Evolutionary conservation across 2,888 invertebrate species (phyloP), one percentile per base, ranked within the genome.

Genomic region (Aporophyla lueneburgensis): DNA sequence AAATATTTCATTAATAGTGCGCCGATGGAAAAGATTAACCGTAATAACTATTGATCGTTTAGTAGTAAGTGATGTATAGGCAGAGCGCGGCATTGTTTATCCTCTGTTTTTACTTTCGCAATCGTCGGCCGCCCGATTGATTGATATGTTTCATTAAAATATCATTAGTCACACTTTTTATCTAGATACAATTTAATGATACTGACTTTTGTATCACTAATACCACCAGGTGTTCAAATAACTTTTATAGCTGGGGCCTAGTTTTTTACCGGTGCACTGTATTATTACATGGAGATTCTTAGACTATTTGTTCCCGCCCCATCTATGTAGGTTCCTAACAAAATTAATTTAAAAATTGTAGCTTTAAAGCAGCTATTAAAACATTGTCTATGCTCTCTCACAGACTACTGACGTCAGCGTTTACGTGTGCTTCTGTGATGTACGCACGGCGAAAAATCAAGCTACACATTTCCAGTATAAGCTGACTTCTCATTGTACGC

Each of bases 61-160:
- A 80, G 78, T 56, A 70, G 77, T 70, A 74, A 76, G 75, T 63
- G 56, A 56, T 68, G 63, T 76, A 61, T 27, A 59, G 49, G 62
- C 49, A 58, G 71, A 58, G 71, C 46, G 74, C 85, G 80, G 74
- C 83, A 83, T 85, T 87, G 81, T 87, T 86, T 85, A 78, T 75
- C 79, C 75, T 74, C 81, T 83, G 74, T 86, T 83, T 82, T 80
- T 78, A 78, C 81, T 84, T 74, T 83, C 80, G 78, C 81, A 81
- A 84, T 75, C 58, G 53, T 59, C 65, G 49, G 53, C 71, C 67
- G 75, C 46, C 33, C 76, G 76, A 77, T 81, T 88, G 86, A 88
- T 88, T 88, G 84, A 87, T 88, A 80, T 66, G 78, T 87, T 88
- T 85, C 83, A 82, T 88, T 88, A 87, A 87, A 88, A 87, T 78